phyloP scores from a whole-genome alignment of 2,888 invertebrate species.

The Hirtodrosophila duncani region DNA sequence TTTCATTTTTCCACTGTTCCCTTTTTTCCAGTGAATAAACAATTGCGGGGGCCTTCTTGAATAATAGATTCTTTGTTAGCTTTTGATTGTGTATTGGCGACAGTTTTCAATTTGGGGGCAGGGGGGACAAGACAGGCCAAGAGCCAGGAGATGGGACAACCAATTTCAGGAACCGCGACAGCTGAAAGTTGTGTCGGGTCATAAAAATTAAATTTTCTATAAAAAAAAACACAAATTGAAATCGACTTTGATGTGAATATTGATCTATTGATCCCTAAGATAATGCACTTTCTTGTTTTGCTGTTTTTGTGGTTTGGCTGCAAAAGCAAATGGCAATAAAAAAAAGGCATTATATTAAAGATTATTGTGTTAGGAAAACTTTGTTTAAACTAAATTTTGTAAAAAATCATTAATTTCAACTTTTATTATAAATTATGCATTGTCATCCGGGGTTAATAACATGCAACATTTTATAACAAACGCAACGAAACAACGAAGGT shows the following conservation, averaged over 20 bases:
- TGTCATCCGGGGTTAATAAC: constrained; percentile 42
- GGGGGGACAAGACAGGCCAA: too few species aligned
- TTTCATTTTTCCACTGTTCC: constrained; percentile 1
- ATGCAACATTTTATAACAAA: constrained; percentile 29
- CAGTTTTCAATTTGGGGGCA: constrained; percentile 30
- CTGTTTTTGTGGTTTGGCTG: constrained; percentile 32
- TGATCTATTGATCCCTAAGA: constrained; percentile 26
- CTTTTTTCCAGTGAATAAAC: constrained; percentile 39
- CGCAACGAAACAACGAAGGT: constrained; percentile 41
- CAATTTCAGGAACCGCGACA: constrained; percentile 18
- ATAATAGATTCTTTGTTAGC: constrained; percentile 64
- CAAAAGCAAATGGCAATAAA: constrained; percentile 10
- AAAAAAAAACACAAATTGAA: constrained; percentile 54
- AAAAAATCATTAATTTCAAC: neutral
- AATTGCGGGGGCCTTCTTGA: constrained; percentile 44
- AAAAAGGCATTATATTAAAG: constrained; percentile 18
- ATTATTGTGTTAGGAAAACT: too few species aligned
- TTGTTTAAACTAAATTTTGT: too few species aligned
- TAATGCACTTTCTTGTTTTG: neutral
- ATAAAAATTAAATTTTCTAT: constrained; percentile 49
- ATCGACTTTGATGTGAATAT: constrained; percentile 50
- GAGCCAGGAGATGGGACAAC: constrained; percentile 8
- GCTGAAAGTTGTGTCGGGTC: too few species aligned
- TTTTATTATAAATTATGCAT: neutral
- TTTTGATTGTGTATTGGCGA: constrained; percentile 63